Percentiles rank a stretch among this genome's conserved stretches.
Evolutionary conservation across 2,797 vertebrate genomes (phyloP).

Genomic region (Galaxias olidus): DNA sequence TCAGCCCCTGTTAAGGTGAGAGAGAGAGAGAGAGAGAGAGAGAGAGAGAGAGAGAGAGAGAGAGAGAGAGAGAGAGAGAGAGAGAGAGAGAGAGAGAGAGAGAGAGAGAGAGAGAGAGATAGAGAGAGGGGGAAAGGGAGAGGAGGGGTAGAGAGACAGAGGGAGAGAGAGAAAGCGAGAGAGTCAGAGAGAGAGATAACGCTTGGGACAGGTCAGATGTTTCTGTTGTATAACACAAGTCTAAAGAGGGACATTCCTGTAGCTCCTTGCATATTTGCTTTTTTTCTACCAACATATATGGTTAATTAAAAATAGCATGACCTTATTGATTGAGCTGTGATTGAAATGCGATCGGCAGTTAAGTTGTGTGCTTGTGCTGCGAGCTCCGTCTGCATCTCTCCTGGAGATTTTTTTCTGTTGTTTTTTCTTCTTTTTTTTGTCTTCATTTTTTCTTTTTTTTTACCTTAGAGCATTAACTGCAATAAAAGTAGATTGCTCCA

Average conservation of each 20-base stretch:
- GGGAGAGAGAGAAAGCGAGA: not conserved
- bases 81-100: too few species aligned
- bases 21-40: not conserved
- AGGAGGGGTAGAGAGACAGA: too few species aligned
- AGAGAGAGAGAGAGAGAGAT: too few species aligned
- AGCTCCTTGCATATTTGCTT: too few species aligned
- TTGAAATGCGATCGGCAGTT: conserved; percentile 72
- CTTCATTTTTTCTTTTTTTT: too few species aligned
- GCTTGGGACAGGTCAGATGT: conserved; percentile 20
- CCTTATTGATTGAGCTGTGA: conserved; percentile 58
- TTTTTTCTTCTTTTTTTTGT: conserved; percentile 11
- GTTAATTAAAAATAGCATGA: conserved; percentile 49
- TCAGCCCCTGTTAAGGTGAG: not conserved
- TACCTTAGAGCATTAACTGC: conserved; percentile 67
- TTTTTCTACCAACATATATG: conserved; percentile 27
- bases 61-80: too few species aligned
- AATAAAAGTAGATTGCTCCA: conserved; percentile 73
- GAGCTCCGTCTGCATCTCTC: conserved; percentile 42
- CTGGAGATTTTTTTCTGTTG: not conserved
- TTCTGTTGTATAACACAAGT: not conserved
- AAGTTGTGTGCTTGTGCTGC: conserved; percentile 35
- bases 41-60: too few species aligned
- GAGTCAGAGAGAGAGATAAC: not conserved
- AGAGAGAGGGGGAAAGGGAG: too few species aligned
- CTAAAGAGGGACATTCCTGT: too few species aligned